Evolutionary conservation across 2,888 invertebrate species (phyloP).

Genomic region (Harpagoxenus sublaevis): DNA sequence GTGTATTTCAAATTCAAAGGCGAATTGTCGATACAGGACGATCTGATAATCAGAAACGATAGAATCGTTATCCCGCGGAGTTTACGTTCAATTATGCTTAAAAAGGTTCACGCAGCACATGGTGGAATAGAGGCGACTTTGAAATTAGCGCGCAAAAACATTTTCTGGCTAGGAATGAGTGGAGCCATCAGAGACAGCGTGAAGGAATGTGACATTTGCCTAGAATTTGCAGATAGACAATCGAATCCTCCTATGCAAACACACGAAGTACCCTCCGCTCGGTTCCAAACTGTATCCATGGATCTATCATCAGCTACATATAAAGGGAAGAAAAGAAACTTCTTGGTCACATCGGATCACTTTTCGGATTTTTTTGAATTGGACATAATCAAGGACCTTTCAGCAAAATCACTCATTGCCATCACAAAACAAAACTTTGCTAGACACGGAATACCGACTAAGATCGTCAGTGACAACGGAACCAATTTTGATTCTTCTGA

Average conservation of each 20-base stretch:
- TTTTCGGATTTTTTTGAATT: slow-evolving; percentile 1
- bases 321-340: background rate
- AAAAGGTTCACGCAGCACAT: background rate
- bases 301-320: background rate
- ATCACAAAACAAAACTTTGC: background rate
- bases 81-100: background rate
- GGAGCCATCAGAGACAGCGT: background rate
- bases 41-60: background rate
- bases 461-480: background rate
- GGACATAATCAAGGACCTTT: background rate
- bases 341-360: background rate
- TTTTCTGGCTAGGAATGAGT: background rate
- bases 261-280: background rate
- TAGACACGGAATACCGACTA: background rate
- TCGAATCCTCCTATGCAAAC: background rate
- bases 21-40: background rate
- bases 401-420: background rate
- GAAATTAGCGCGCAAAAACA: background rate
- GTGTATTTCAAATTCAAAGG: background rate
- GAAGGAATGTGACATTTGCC: background rate
- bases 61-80: background rate
- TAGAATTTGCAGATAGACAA: background rate
- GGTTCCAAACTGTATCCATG: background rate
- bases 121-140: background rate
- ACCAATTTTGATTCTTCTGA: background rate